phyloP scores from a whole-genome alignment of 2,113 vertebrate genomes.

The Sander vitreus region DNA sequence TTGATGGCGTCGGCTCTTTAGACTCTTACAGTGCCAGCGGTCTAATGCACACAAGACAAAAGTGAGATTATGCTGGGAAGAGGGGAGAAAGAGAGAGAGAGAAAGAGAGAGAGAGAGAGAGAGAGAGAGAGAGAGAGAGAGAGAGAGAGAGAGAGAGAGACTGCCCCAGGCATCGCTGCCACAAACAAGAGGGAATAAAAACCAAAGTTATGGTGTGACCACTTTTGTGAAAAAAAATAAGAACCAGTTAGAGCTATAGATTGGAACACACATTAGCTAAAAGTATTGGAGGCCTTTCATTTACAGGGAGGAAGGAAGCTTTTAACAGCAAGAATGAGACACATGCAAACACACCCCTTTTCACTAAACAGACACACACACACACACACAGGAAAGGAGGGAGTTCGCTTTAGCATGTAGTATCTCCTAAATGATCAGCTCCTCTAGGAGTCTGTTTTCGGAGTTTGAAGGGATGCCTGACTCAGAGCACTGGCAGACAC shows the following conservation, averaged over 20 bases:
- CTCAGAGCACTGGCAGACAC: conserved; percentile 58
- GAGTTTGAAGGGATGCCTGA: conserved; percentile 54
- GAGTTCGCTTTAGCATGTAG: conserved; percentile 19
- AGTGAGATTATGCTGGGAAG: conserved; percentile 44
- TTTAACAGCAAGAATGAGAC: conserved; percentile 55
- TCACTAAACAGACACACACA: conserved; percentile 7
- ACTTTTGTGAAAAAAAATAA: conserved; percentile 42
- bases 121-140: conserved; percentile 7
- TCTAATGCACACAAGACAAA: conserved; percentile 65
- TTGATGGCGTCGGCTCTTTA: conserved; percentile 20
- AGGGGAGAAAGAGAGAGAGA: not conserved
- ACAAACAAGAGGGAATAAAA: conserved; percentile 37
- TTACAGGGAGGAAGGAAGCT: conserved; percentile 57
- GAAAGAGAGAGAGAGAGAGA: not conserved
- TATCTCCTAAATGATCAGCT: conserved; percentile 49
- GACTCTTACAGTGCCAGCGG: conserved; percentile 16
- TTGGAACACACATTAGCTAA: conserved; percentile 24
- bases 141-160: conserved; percentile 12
- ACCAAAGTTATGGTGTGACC: conserved; percentile 25
- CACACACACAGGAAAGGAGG: conserved; percentile 27
- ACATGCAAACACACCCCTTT: conserved; percentile 29
- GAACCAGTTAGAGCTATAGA: conserved; percentile 30
- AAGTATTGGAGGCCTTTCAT: conserved; percentile 57
- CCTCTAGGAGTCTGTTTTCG: conserved; percentile 15
- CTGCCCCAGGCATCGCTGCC: conserved; percentile 24